Base-by-base conservation (phyloP, 2,113 vertebrate species). In the Psilopsiagon aurifrons region DNA sequence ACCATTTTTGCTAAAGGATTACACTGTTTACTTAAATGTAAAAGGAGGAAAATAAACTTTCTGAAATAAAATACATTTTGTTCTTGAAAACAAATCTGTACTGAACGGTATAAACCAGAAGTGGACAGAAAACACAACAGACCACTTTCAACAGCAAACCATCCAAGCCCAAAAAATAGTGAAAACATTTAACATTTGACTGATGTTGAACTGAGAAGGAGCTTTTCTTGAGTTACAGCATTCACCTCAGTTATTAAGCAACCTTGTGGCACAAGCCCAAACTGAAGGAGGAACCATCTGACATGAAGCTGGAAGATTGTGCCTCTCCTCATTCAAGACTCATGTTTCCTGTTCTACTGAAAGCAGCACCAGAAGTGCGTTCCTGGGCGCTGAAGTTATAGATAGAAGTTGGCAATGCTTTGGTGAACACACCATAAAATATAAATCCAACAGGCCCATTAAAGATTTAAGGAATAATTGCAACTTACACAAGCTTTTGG, bases 331-430 rank as follows among this genome's bases (percentile, higher is more conserved):
- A 13, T 68, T 84, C 66, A 31, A 52, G 35, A 94, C 89, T 95
- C 57, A 41, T 66, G 55, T 79, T 95, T 95, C 89, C 37, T 85
- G 81, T 94, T 94, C 78, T 62, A 62, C 83, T 57, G 81, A 79
- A 79, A 95, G 81, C 77, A 86, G 89, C 52, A 62, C 52, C 66
- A 49, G 8, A 75, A 70, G 62, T 23, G 9, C 81, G 60, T 89
- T 94, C 84, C 67, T 87, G 39, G n/a, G 28, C 13, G 39, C 47
- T 74, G 6, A 91, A 62, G 23, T 44, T 76, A 29, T 0, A 87
- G 62, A 62, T 2, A n/a, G 52, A n/a, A 79, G 47, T 0, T 89
- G 69, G 69, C 83, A 79, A 27, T 0, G 0, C 37, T 80, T 83
- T 13, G 41, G 49, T 66, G 39, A 86, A 23, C 11, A 7, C 44